Evolutionary conservation across 2,888 invertebrate species (phyloP), one percentile per base, ranked within the genome.

Genomic region (Apamea crenata): DNA sequence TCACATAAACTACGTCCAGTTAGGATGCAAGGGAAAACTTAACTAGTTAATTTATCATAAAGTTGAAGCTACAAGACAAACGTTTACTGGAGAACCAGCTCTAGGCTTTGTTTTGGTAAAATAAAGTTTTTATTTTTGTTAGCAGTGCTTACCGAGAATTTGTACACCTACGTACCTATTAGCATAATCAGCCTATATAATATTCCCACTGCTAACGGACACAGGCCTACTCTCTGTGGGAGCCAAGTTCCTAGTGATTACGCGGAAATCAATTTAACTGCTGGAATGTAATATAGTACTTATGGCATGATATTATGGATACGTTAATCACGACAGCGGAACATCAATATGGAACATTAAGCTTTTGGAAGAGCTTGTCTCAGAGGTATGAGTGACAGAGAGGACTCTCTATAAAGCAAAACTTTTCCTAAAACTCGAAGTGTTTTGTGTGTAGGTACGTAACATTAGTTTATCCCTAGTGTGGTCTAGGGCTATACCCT

Each of bases 81-180:
- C 56, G 63, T 82, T 56, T 61, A 36, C 36, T 50, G 16, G 50
- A 59, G 18, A 29, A 56, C 50, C 32, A 47, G 25, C 25, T 56
- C 53, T 61, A 14, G 29, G 29, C 16, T 83, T 69, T 81, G 68
- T 78, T 78, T 69, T 16, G 16, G 16, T 81, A 6, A 32, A 65
- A 50, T 61, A 50, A 69, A 69, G 36, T 69, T 65, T 69, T 56
- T 56, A 21, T 84, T 70, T 78, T 59, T n/a, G 8, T 65, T 50
- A 78, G n/a, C 40, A 40, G 16, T 59, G 16, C 25, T 56, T 70
- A 59, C 40, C n/a, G 32, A 79, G n/a, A 84, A 40, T 63, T 29
- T 25, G 36, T 69, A 69, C 29, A 25, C 29, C 8, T 47, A n/a
- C 36, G n/a, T 18, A 61, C n/a, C n/a, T 7, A 68, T 21, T 68